Evolutionary conservation across 2,113 vertebrate genomes (phyloP).

Genomic region (Psittacula cyanocephala): DNA sequence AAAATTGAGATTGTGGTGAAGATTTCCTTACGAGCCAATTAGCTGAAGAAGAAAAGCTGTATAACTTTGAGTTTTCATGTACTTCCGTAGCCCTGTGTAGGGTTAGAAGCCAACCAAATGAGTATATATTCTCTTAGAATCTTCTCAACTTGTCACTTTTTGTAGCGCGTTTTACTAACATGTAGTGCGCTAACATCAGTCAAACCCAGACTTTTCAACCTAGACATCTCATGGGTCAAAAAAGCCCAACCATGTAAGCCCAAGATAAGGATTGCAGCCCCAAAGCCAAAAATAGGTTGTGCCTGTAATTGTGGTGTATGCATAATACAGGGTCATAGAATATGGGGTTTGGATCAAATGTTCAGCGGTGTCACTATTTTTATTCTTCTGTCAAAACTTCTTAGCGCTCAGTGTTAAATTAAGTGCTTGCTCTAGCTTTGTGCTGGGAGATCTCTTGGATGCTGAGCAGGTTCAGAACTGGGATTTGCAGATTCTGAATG

Average conservation of each 20-base stretch:
- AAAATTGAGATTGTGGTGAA: background rate
- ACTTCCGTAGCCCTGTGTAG: background rate
- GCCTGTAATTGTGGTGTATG: background rate
- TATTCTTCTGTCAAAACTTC: background rate
- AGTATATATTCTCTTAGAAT: background rate
- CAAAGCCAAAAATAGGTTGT: background rate
- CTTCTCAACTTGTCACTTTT: background rate
- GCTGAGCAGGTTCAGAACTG: background rate
- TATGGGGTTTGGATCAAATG: background rate
- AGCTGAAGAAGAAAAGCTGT: background rate
- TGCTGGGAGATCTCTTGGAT: background rate
- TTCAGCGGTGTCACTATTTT: background rate
- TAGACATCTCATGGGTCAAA: background rate
- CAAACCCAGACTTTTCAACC: slow-evolving; percentile 18
- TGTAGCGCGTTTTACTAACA: background rate
- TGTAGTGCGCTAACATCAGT: background rate
- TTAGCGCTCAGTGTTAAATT: background rate
- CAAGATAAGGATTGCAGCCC: background rate
- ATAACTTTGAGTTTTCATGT: background rate
- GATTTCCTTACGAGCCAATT: background rate
- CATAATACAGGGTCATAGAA: background rate
- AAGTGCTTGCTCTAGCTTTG: background rate
- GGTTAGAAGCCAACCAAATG: background rate
- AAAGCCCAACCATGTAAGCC: background rate
- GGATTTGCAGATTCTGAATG: background rate